Evolutionary conservation across 2,797 vertebrate species (phyloP), one percentile per base, ranked within the genome.

Genomic region (Cossypha heuglini): DNA sequence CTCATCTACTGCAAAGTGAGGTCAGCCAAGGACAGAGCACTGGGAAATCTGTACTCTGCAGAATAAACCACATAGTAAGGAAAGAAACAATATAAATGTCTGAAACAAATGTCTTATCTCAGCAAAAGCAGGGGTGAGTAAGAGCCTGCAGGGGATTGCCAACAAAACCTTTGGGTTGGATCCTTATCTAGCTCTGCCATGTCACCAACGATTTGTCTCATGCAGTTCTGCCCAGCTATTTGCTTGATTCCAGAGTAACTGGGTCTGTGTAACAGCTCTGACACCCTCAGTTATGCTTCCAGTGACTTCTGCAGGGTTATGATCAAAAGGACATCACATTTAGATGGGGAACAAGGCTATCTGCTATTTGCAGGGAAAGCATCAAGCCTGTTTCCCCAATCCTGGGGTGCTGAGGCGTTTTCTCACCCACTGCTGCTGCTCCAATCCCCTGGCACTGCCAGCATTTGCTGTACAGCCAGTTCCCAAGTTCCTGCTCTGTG

Each of bases 21-120:
- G 78, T 94, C 91, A 91, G 57, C 18, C 54, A 52, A 88, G 91
- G 94, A 90, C 79, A 43, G 54, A 71, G 68, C 42, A 46, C 28
- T 26, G 52, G 45, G 59, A 94, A 88, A 83, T 74, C 58, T 79
- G 45, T 55, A 55, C 62, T 83, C 69, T 4, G 35, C 91, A 94
- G 71, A 91, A 91, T 73, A 83, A 95, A 86, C 43, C 55, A 75
- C 62, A 31, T 1, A 78, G 79, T 33, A 78, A 90, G 69, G 76
- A 69, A 95, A 85, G 85, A 84, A 94, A 86, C 64, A 93, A 78
- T 73, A 90, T 24, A 96, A 91, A 81, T 66, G 31, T 57, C 82
- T 96, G 76, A 93, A 93, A 78, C 59, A 86, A 94, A 93, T 61
- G 68, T 73, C 91, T 93, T 88, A 80, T 78, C 78, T 92, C 72